These are phyloP conservation scores for Melanotus villosus DNA, from an alignment of 2,888 invertebrate genomes.

Conservation along the genomic window DNA sequence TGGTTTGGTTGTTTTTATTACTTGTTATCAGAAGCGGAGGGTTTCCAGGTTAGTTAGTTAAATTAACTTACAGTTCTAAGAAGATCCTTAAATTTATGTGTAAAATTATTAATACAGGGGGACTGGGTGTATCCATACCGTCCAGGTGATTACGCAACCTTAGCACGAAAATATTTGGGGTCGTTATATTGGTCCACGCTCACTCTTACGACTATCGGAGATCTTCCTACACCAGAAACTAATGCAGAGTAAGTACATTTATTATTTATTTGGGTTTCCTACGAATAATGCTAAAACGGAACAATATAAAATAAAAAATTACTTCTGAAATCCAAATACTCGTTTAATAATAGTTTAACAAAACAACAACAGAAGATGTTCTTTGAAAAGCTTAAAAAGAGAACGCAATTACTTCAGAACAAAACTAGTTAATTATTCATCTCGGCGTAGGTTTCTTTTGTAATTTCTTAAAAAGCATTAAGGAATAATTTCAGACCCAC, in stretches of 20 bases:
- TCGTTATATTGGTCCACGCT: constrained; percentile 97
- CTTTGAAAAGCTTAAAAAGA: too few relatives aligned
- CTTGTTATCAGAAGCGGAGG: constrained; percentile 91
- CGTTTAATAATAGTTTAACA: too few relatives aligned
- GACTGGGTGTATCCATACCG: constrained; percentile 93
- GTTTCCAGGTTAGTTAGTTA: constrained; percentile 76
- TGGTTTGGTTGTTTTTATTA: constrained; percentile 99
- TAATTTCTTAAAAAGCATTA: too few relatives aligned
- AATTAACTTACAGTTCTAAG: not conserved
- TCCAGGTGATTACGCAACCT: constrained; percentile 89
- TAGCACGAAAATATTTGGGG: constrained; percentile 93
- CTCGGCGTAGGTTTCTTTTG: too few relatives aligned
- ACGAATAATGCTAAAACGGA: too few relatives aligned
- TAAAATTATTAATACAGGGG: constrained; percentile 70
- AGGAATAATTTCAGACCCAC: too few relatives aligned
- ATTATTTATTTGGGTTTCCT: too few relatives aligned
- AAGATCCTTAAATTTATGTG: not conserved
- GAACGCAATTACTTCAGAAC: too few relatives aligned
- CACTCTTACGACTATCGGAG: constrained; percentile 95
- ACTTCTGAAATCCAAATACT: too few relatives aligned
- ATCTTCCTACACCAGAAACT: constrained; percentile 95
- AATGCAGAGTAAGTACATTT: constrained; percentile 91
- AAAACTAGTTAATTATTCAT: too few relatives aligned
- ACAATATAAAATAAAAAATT: too few relatives aligned
- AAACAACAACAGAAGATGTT: too few relatives aligned